Evolutionary conservation across 2,797 vertebrate species (phyloP).

Genomic region (Urosaurus nigricauda): DNA sequence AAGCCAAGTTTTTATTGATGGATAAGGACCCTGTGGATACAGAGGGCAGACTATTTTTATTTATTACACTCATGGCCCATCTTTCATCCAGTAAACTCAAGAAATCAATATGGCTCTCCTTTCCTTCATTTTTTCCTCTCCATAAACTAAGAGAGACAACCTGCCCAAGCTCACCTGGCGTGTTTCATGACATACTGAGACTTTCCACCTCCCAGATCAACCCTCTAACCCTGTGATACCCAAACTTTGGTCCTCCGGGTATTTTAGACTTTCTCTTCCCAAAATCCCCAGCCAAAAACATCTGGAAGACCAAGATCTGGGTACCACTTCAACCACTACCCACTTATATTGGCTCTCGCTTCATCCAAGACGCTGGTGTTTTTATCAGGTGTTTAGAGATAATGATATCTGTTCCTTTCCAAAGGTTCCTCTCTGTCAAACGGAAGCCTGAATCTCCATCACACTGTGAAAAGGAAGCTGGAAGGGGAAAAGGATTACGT

Average conservation of each 20-base stretch:
- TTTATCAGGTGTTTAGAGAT: neutral
- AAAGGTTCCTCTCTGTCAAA: slow-evolving; percentile 89
- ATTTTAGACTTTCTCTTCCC: too few relatives aligned
- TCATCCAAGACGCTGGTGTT: neutral
- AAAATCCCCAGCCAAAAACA: too few relatives aligned
- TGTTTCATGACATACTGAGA: too few relatives aligned
- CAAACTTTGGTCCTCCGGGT: too few relatives aligned
- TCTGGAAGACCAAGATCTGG: too few relatives aligned
- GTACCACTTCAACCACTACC: neutral
- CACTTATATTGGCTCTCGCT: neutral
- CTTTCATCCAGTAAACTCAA: neutral
- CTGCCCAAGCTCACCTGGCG: too few relatives aligned
- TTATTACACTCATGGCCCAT: neutral
- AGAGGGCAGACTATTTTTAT: neutral
- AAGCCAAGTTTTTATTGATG: too few relatives aligned
- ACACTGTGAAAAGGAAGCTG: slow-evolving; percentile 93
- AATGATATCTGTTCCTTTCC: slow-evolving; percentile 67
- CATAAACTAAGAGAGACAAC: neutral
- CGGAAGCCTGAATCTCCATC: slow-evolving; percentile 88
- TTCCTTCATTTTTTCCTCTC: neutral
- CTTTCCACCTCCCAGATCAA: too few relatives aligned
- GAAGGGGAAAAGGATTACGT: slow-evolving; percentile 91
- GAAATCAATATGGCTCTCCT: neutral
- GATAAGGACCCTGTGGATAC: too few relatives aligned
- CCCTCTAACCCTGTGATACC: too few relatives aligned